Evolutionary conservation across 2,113 vertebrate species (phyloP), one percentile per base, ranked within the genome.

Genomic region (Daphoenositta chrysoptera): DNA sequence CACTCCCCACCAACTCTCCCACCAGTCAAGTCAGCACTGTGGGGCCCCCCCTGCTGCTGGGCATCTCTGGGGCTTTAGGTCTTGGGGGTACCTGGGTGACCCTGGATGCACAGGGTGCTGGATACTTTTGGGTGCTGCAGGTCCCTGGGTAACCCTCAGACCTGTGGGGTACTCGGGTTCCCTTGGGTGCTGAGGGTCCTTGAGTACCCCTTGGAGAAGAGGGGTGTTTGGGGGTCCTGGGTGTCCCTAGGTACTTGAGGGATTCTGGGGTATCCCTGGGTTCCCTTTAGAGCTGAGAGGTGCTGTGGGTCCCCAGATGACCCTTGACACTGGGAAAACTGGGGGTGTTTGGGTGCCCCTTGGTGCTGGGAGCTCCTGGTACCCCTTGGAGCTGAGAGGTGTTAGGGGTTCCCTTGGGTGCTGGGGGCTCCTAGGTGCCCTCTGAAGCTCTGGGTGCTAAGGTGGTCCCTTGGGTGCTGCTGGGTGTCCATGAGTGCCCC

Each of bases 11-110:
- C 47, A 75, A 15, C 21, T n/a, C 30, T 60, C 61, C 30, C 2
- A 1, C 39, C 2, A 4, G 58, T 33, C 35, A 56, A 4, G 58
- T 33, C 35, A 56, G 53, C 0, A 1, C 66, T 53, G 8, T 5
- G 4, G 54, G 33, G 5, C 8, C 27, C 4, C 6, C 10, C 4
- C 35, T 42, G 9, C n/a, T 64, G 15, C 45, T 45, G 24, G 24
- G 15, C 3, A 7, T 45, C 22, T 24, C 37, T 61, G n/a, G 53
- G 26, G 8, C 24, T 31, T 22, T 11, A 23, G 9, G 27, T 66
- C 11, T 31, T 58, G 35, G 7, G 21, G 19, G 8, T 5, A n/a
- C n/a, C 27, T 56, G 50, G 35, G 57, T 65, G n/a, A 51, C 31
- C 33, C 47, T 68, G 73, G 28, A 19, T 61, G 22, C 65, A 16